These are phyloP conservation scores for Ranitomeya imitator DNA, from an alignment of 2,113 vertebrate genomes.

Conservation along the genomic window DNA sequence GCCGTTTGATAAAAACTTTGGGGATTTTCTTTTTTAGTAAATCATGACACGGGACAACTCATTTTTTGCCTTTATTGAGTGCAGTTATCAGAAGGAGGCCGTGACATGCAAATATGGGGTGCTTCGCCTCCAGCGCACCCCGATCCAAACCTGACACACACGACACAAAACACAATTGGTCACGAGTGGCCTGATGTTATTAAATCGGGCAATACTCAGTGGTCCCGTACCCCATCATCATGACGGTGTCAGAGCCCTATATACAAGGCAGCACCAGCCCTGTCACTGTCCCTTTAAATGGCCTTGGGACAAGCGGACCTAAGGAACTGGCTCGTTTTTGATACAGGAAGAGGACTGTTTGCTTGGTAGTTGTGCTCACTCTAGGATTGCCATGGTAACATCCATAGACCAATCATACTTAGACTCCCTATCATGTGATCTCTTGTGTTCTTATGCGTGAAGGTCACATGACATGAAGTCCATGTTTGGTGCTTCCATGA, in stretches of 20 bases:
- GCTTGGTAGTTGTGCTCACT: background rate
- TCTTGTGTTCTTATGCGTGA: background rate
- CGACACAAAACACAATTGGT: slow-evolving; percentile 2
- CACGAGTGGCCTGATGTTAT: background rate
- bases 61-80: slow-evolving; percentile 54
- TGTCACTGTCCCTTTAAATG: too few relatives aligned
- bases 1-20: too few relatives aligned
- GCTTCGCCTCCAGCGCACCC: slow-evolving; percentile 28
- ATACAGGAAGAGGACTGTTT: background rate
- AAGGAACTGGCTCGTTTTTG: background rate
- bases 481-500: background rate
- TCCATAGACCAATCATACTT: background rate
- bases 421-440: background rate
- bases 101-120: slow-evolving; percentile 52
- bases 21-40: background rate
- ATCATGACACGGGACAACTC: background rate
- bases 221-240: background rate
- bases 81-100: slow-evolving; percentile 44
- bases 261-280: too few relatives aligned
- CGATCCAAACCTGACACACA: slow-evolving; percentile 58
- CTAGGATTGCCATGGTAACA: background rate
- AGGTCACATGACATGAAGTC: background rate
- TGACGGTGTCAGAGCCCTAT: background rate
- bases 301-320: background rate
- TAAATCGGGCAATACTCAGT: background rate